Evolutionary conservation across 30 jellyfish, hydroid and myxozoan genomes (phyloP).

Genomic region (Aurelia aurita): DNA sequence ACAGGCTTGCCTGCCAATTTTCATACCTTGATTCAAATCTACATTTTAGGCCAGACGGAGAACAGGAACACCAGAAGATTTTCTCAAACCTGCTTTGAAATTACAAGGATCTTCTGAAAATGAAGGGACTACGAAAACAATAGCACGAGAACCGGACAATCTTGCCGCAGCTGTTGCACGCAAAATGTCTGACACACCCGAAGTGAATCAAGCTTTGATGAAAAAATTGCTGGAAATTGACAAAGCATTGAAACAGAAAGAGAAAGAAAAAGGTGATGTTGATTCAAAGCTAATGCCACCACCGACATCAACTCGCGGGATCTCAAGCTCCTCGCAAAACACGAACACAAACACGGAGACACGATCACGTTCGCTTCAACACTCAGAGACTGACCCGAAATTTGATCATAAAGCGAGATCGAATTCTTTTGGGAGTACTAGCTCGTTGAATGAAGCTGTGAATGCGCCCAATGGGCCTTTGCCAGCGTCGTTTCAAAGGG

Average conservation of each 20-base stretch:
- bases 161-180: too few species aligned
- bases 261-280: slow-evolving; percentile 44
- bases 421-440: slow-evolving; percentile 81
- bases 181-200: slow-evolving; percentile 13
- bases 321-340: slow-evolving; percentile 54
- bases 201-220: slow-evolving; percentile 66
- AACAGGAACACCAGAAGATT: slow-evolving; percentile 95
- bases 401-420: slow-evolving; percentile 27
- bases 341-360: slow-evolving; percentile 23
- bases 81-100: slow-evolving; percentile 53
- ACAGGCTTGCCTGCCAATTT: neutral
- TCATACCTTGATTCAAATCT: neutral
- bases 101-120: neutral
- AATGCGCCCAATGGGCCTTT: slow-evolving; percentile 32
- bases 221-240: slow-evolving; percentile 87
- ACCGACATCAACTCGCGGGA: slow-evolving; percentile 71
- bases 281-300: slow-evolving; percentile 94
- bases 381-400: slow-evolving; percentile 3
- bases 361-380: slow-evolving; percentile 60
- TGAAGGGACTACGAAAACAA: too few species aligned
- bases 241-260: slow-evolving; percentile 71
- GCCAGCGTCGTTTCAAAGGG: slow-evolving; percentile 84
- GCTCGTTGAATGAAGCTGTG: slow-evolving; percentile 77
- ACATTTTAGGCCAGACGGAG: slow-evolving; percentile 75
- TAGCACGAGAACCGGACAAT: too few species aligned